phyloP scores from a whole-genome alignment of 2,888 invertebrate species.

The Monoplex corrugatus region DNA sequence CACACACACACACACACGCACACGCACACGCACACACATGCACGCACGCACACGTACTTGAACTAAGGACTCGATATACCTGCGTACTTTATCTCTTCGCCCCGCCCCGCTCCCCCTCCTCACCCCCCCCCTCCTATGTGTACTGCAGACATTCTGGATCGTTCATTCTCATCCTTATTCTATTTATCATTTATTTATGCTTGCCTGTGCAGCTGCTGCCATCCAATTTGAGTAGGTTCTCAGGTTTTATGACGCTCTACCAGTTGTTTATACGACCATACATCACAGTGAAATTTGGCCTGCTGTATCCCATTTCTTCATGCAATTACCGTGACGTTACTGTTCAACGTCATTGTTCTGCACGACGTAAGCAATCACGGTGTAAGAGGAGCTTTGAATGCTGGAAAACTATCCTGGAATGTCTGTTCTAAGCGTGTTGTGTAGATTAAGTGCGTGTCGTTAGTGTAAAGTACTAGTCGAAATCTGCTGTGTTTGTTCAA shows the following conservation, averaged over 20 bases:
- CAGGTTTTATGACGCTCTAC: not conserved
- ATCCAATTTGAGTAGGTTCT: constrained; percentile 10
- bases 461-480: too few species aligned
- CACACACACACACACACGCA: not conserved
- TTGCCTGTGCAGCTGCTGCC: constrained; percentile 7
- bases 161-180: not conserved
- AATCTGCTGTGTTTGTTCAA: too few species aligned
- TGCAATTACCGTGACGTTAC: not conserved
- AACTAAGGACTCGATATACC: not conserved
- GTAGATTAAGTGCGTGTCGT: too few species aligned
- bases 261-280: not conserved
- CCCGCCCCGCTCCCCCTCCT: too few species aligned
- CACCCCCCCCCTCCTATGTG: not conserved
- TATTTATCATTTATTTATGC: not conserved
- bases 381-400: too few species aligned
- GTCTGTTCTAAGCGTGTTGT: too few species aligned
- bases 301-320: not conserved
- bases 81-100: too few species aligned
- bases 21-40: not conserved
- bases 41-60: constrained; percentile 6
- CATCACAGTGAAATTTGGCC: not conserved
- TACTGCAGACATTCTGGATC: not conserved
- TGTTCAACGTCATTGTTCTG: not conserved
- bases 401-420: too few species aligned
- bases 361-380: too few species aligned